Evolutionary conservation across 2,113 vertebrate genomes (phyloP).

Genomic region (Epinephelus moara): DNA sequence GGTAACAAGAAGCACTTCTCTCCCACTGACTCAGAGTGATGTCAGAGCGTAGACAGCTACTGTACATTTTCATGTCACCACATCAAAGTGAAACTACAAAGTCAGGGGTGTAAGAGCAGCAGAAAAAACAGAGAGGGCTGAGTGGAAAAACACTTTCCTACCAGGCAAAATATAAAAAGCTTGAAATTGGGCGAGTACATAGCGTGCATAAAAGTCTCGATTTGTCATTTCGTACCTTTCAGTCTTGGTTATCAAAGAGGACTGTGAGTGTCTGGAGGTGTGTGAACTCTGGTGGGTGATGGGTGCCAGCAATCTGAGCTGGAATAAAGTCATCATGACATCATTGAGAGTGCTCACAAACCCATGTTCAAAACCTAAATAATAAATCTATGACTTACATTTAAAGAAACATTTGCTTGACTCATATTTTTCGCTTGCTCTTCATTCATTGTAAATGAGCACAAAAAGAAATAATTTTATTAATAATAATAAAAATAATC

Average conservation of each 20-base stretch:
- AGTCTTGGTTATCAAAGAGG: slow-evolving; percentile 52
- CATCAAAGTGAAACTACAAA: slow-evolving; percentile 57
- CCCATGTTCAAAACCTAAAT: background rate
- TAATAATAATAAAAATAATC: too few species aligned
- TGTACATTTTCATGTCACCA: slow-evolving; percentile 42
- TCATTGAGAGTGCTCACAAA: background rate
- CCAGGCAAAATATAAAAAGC: slow-evolving; percentile 32
- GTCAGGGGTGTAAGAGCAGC: slow-evolving; percentile 3
- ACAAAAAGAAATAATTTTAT: too few species aligned
- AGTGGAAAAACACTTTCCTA: slow-evolving; percentile 58
- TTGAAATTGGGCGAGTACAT: slow-evolving; percentile 64
- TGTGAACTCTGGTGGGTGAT: slow-evolving; percentile 43
- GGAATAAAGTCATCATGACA: slow-evolving; percentile 35
- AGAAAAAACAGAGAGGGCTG: background rate
- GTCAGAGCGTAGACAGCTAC: slow-evolving; percentile 41
- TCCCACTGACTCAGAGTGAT: slow-evolving; percentile 29
- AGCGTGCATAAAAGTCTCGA: slow-evolving; percentile 53
- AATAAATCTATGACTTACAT: slow-evolving; percentile 1
- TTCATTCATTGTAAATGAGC: background rate
- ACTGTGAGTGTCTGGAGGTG: slow-evolving; percentile 40
- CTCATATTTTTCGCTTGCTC: background rate
- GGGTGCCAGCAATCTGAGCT: slow-evolving; percentile 25
- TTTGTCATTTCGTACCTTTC: slow-evolving; percentile 61
- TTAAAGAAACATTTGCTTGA: background rate
- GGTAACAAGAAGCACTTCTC: background rate